phyloP scores from a whole-genome alignment of 2,113 vertebrate genomes.

The Meleagris gallopavo region DNA sequence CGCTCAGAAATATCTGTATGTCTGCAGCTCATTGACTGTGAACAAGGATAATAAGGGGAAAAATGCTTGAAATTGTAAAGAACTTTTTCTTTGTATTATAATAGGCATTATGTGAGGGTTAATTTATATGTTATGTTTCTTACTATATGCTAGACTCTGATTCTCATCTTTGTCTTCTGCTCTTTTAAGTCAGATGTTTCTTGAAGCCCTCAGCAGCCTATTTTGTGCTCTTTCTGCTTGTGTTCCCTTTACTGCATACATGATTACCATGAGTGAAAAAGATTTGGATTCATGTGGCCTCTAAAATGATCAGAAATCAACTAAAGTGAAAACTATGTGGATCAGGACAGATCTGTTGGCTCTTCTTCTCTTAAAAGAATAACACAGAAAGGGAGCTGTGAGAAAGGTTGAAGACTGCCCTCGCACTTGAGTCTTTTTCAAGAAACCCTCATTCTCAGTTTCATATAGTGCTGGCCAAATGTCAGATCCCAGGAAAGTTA shows the following conservation, averaged over 20 bases:
- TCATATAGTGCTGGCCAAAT: background rate
- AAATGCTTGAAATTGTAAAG: background rate
- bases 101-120: background rate
- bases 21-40: background rate
- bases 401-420: background rate
- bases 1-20: background rate
- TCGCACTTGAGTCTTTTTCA: background rate
- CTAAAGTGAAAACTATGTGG: background rate
- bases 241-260: background rate
- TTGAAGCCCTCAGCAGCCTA: background rate
- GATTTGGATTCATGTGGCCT: background rate
- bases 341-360: background rate
- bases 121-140: background rate
- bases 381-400: background rate
- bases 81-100: background rate
- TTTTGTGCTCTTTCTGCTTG: background rate
- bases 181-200: background rate
- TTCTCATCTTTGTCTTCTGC: background rate
- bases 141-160: background rate
- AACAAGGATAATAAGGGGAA: accelerated
- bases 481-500: background rate
- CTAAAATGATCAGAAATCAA: background rate
- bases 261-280: background rate
- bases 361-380: background rate
- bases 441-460: background rate